Evolutionary conservation across 2,113 vertebrate species (phyloP), one percentile per base, ranked within the genome.

Genomic region (Passer montanus): DNA sequence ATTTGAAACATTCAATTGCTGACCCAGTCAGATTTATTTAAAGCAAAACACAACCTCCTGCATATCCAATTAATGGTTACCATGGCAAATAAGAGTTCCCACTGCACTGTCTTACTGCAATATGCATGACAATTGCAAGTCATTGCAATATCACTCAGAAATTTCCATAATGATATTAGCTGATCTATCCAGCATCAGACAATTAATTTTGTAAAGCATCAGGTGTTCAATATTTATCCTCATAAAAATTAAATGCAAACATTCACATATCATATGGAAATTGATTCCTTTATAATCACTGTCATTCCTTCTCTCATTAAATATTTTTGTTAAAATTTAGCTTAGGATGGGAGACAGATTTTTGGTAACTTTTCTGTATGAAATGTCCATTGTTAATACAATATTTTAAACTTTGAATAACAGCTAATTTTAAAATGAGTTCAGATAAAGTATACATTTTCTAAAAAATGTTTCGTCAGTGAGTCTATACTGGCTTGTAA

Each of bases 51-150:
- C 35, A 39, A 84, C 72, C 35, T 90, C 20, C 79, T 86, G 82
- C 82, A 94, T 92, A 96, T 85, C 85, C 76, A 96, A 90, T 95
- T 97, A 96, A 95, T 84, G 72, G 94, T 96, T 97, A n/a, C 75
- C 88, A 96, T 97, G 85, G 95, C 68, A 95, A 96, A 92, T 90
- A 74, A 93, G 60, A 67, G 84, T 90, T 95, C 47, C 50, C 46
- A 74, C 27, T 3, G 6, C 53, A 91, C 33, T 77, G 28, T 47
- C 56, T 94, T 86, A 88, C 70, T 96, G 52, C 44, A 95, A 67
- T 84, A 94, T 88, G 87, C 78, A 93, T 63, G 39, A 59, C 75
- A 95, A 70, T 91, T 96, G 86, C 47, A 95, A 84, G 80, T 78
- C n/a, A n/a, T n/a, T n/a, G n/a, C n/a, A n/a, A 59, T 60, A 91